These are phyloP conservation scores for Tapirus terrestris DNA, from an alignment of 2,113 vertebrate species.

Conservation along the genomic window DNA sequence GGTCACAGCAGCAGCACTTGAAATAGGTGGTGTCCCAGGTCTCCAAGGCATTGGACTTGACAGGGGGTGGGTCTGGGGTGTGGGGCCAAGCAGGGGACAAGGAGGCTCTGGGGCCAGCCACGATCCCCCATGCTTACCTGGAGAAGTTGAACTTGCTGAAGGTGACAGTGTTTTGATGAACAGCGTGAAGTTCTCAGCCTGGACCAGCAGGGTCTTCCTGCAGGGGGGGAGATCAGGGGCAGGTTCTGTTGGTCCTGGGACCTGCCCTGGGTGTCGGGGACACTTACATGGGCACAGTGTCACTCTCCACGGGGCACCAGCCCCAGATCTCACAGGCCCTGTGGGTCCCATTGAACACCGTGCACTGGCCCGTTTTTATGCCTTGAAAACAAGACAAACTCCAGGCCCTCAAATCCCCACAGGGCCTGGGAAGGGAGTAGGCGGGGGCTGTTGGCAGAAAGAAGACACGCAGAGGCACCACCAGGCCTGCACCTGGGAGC, in stretches of 20 bases:
- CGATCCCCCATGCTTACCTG: slow-evolving; percentile 76
- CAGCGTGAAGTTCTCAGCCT: slow-evolving; percentile 86
- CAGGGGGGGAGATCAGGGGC: not conserved
- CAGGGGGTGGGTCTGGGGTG: not conserved
- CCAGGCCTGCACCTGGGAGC: not conserved
- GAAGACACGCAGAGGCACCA: fast-evolving
- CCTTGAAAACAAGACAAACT: slow-evolving; percentile 78
- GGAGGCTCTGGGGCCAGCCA: not conserved
- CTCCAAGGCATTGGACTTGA: slow-evolving; percentile 84
- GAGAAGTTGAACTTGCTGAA: slow-evolving; percentile 89
- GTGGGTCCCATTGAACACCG: slow-evolving; percentile 79
- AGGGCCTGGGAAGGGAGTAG: not conserved
- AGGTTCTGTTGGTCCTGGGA: not conserved
- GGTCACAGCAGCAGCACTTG: slow-evolving; percentile 83
- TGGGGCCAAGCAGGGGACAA: not conserved
- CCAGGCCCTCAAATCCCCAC: not conserved
- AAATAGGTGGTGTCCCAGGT: slow-evolving; percentile 85
- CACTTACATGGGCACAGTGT: slow-evolving; percentile 71
- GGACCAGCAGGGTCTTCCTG: slow-evolving; percentile 85
- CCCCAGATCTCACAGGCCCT: slow-evolving; percentile 87
- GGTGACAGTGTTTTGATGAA: slow-evolving; percentile 87
- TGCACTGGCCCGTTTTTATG: slow-evolving; percentile 86
- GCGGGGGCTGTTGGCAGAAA: not conserved
- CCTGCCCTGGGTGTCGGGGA: not conserved
- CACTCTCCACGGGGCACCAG: slow-evolving; percentile 88